Base-by-base conservation (phyloP, 1,140 invertebrate species). In the Pogonomyrmex barbatus region DNA sequence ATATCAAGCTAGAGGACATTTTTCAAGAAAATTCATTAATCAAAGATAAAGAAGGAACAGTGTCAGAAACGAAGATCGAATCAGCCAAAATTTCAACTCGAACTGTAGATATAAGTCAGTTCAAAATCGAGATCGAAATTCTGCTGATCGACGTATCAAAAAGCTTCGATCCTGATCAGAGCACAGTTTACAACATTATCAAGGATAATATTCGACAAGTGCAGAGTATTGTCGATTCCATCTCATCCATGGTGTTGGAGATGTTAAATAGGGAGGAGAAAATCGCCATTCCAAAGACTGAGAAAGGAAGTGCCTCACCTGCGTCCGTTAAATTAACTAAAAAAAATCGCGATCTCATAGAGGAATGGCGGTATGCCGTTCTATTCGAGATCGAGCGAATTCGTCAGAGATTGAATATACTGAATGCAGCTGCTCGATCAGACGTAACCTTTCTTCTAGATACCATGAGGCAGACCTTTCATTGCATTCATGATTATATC, bases 291-390 rank as follows among this genome's bases (percentile, higher is more conserved):
- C 4, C 14, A 39, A 88, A 76, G 52, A 45, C 24, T 12, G 47
- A 78, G 6, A 86, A 70, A 45, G 54, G n/a, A 42, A 56, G 8
- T 6, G 50, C 17, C 5, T 47, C 56, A 0, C 2, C 3, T 0
- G 50, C 56, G 12, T 33, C 36, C 0, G 17, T 1, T 0, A 85
- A 68, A 0, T 4, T 52, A 9, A 2, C 10, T 0, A 56, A 12
- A 17, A 87, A 76, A n/a, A 45, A 14, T 2, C 70, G 52, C 0
- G 88, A 89, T 42, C 14, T 91, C 0, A 0, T 86, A 1, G 45
- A 95, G 42, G 96, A 96, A 93, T 96, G 96, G 96, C 91, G 91
- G 6, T 94, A 94, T 89, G 96, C 94, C 10, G 85, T 96, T 10
- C 93, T 95, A 73, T 96, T 95, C 30, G 96, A 96, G 93, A 94